Base-by-base conservation (phyloP, 2,797 vertebrate genomes). In the Danio choprae region DNA sequence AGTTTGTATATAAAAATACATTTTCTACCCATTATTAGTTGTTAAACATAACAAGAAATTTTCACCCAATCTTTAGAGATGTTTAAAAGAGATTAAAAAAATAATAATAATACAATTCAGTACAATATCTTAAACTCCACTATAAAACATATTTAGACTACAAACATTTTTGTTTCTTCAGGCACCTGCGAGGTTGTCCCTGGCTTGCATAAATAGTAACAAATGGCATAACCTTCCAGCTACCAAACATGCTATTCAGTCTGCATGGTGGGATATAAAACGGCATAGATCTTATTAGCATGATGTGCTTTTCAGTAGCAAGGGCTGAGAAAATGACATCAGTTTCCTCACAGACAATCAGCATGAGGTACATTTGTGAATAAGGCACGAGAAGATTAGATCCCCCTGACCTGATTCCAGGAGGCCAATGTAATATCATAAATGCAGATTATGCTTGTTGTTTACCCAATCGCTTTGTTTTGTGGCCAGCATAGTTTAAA, bases 351-450 rank as follows among this genome's bases (percentile, higher is more conserved):
- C 29, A 12, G 9, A 6, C 65, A 29, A 48, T 3, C 44, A 68
- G 63, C 11, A 53, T 20, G 38, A 81, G 68, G 68, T 65, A 58
- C 40, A 64, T 64, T 36, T 44, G 15, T 65, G 67, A 60, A 18
- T 58, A 62, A 79, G 51, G 58, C 13, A 1, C 8, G 53, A 53
- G 22, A 50, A 87, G 91, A 91, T 93, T 92, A 92, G 70, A 85
- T 38, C 77, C 43, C 43, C 60, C 18, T 93, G 93, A 93, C 92
- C 93, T 89, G 86, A 91, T 92, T 94, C 73, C 81, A 50, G 60
- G 82, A 83, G 83, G 83, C 87, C 91, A 91, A 91, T 88, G 85
- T 89, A 92, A 92, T 92, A 92, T 91, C 84, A 90, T 88, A 91
- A 93, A 93, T 89, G 79, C 87, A 90, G 92, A 94, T 93, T 92